Evolutionary conservation across 2,888 invertebrate species (phyloP).

Genomic region (Thymelicus acteon): DNA sequence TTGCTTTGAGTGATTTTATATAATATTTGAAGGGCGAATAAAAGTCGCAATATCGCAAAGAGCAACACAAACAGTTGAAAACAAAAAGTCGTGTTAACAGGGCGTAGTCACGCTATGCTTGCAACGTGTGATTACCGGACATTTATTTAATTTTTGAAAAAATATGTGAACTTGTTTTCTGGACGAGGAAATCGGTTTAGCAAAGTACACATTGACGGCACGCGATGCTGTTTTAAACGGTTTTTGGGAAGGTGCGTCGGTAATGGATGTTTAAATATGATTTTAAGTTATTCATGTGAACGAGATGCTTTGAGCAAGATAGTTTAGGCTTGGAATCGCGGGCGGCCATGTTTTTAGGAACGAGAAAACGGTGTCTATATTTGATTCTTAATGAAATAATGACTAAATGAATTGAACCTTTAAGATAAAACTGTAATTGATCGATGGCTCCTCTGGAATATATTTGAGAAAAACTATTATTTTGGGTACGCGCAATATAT

Average conservation of each 20-base stretch:
- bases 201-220: constrained; percentile 70
- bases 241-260: constrained; percentile 6
- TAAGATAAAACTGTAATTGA: too few relatives aligned
- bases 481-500: too few relatives aligned
- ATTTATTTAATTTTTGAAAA: constrained; percentile 79
- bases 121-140: constrained; percentile 77
- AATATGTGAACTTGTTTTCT: constrained; percentile 54
- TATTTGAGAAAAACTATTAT: too few relatives aligned
- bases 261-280: constrained; percentile 9
- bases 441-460: too few relatives aligned
- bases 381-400: too few relatives aligned
- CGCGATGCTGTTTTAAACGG: constrained; percentile 52
- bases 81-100: constrained; percentile 68
- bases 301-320: not conserved
- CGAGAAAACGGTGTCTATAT: too few relatives aligned
- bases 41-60: constrained; percentile 8
- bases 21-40: not conserved
- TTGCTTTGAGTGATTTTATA: too few relatives aligned
- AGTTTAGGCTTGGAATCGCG: too few relatives aligned
- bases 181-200: constrained; percentile 60
- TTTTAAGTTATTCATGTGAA: not conserved
- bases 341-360: too few relatives aligned
- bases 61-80: constrained; percentile 43
- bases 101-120: constrained; percentile 76
- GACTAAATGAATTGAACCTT: too few relatives aligned